Conservation (phyloP, 2,797 vertebrate species). For the Myotis planiceps region DNA sequence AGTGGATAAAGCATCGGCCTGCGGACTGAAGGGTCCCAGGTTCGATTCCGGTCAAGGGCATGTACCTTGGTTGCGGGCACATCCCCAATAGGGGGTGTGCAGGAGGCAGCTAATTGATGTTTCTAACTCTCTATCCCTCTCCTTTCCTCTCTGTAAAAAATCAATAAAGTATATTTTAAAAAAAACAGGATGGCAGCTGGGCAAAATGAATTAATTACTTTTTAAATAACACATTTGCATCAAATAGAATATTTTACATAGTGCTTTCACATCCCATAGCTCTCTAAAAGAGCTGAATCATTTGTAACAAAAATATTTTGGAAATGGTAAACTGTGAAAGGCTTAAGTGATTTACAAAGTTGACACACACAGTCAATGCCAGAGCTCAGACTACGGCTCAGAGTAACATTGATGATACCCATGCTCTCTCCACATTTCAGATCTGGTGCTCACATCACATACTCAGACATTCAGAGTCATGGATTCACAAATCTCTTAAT, state of each 20-base stretch:
- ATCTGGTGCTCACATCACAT: background rate
- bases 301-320: background rate
- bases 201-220: background rate
- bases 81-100: no score
- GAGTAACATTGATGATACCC: background rate
- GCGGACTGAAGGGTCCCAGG: no score
- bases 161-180: background rate
- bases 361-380: background rate
- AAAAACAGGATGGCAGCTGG: background rate
- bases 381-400: background rate
- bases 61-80: no score
- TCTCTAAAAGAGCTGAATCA: background rate
- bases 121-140: no score
- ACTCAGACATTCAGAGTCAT: constrained; percentile 22
- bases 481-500: constrained; percentile 44
- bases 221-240: background rate
- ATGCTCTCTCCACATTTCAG: background rate
- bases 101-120: no score
- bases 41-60: no score
- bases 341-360: background rate
- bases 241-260: background rate
- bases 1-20: no score
- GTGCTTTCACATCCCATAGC: background rate
- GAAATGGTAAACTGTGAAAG: background rate
- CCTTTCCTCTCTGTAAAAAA: no score